Evolutionary conservation across 30 jellyfish, hydroid and myxozoan genomes (phyloP).

Genomic region (Cassiopea xamachana): DNA sequence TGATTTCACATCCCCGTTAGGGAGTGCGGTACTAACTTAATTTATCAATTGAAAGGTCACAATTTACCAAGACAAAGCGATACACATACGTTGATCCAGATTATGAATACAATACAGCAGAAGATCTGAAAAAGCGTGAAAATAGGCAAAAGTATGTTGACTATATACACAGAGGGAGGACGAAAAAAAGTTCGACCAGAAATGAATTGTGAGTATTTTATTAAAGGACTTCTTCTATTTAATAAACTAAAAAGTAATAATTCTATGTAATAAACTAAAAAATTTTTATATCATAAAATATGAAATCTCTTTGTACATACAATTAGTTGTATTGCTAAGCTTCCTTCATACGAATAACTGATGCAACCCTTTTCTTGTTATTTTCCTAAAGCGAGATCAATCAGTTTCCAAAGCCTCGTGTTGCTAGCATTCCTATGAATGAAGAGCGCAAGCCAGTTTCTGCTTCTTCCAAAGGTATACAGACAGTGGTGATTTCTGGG

Average conservation of each 20-base stretch:
- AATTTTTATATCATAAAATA: no score
- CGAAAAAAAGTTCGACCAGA: slow-evolving; percentile 24
- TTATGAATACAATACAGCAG: slow-evolving; percentile 68
- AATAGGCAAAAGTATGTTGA: slow-evolving; percentile 75
- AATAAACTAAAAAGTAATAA: no score
- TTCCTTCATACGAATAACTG: background rate
- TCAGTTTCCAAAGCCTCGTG: background rate
- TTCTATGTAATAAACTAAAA: no score
- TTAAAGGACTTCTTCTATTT: background rate
- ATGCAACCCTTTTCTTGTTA: background rate
- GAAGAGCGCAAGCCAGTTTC: background rate
- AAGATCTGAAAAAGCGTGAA: slow-evolving; percentile 22
- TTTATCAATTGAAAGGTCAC: slow-evolving; percentile 50
- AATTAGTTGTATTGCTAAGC: no score
- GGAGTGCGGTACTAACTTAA: background rate
- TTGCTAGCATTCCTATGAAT: background rate
- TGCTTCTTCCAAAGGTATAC: background rate
- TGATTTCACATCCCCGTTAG: no score
- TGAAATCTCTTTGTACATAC: no score
- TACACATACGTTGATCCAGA: slow-evolving; percentile 86
- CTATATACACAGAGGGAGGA: slow-evolving; percentile 41
- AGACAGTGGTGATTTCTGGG: background rate
- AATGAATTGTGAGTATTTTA: slow-evolving; percentile 41
- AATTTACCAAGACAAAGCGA: slow-evolving; percentile 78
- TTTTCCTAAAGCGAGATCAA: background rate